Base-by-base conservation (phyloP, 2,888 invertebrate species). In the Xanthia togata region DNA sequence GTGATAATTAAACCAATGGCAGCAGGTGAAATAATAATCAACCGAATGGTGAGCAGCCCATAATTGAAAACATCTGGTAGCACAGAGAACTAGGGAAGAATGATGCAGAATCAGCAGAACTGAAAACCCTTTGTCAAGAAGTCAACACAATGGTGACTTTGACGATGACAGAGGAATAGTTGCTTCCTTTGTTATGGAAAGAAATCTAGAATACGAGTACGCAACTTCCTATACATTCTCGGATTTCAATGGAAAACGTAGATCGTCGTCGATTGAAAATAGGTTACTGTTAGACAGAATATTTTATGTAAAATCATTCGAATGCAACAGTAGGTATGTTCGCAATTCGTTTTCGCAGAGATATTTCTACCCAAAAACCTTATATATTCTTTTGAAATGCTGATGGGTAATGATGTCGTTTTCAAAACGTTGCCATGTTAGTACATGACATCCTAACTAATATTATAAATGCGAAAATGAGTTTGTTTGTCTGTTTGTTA, bases 261-360 rank as follows among this genome's bases (percentile, higher is more conserved):
- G 14, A 47, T 73, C 55, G 38, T 60, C 35, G 38, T 60, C 35
- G n/a, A 20, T 73, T 47, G 73, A 81, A 81, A 63, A 57, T 79
- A 73, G 55, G 67, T 79, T 80, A 67, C 41, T 55, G 44, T 53
- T 47, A 47, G 41, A 67, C 47, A 47, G 73, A 72, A 72, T 78
- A 79, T 80, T 67, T 79, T 73, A 81, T 81, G 67, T 62, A 41
- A 81, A 79, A 55, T 35, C 31, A 41, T 50, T 80, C 55, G 23
- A 80, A 63, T 81, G 67, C 62, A 73, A 72, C 31, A 20, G 26
- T n/a, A n/a, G n/a, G n/a, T 59, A 26, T 81, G 41, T 80, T 67
- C 50, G 4, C 20, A n/a, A n/a, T 41, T 31, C 53, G 31, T 35
- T 68, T 80, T 55, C 12, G 55, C n/a, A 53, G 57, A 57, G 55